Evolutionary conservation across 2,113 vertebrate species (phyloP), one percentile per base, ranked within the genome.

Genomic region (Erinaceus europaeus): DNA sequence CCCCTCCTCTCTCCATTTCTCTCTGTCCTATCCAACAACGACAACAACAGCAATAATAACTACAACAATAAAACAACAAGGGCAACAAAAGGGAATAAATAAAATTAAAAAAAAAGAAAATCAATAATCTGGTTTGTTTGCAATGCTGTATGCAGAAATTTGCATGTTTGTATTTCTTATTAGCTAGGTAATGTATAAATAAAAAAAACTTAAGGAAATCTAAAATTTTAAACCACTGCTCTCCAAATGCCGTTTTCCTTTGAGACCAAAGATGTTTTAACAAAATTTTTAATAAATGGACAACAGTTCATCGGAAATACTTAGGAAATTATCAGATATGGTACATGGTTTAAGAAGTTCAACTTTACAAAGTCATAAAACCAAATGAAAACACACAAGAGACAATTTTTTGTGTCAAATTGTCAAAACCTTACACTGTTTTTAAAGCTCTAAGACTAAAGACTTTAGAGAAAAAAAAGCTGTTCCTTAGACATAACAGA

Each of bases 381-480:
- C 23, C 42, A 67, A 83, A 67, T 20, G 29, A 86, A 92, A 90
- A 64, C 57, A 87, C 38, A 57, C n/a, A 64, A n/a, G 21, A 57
- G 42, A 44, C 36, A 52, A 73, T 46, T 86, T 67, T 61, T 68
- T 29, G 27, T 52, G 34, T 67, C 59, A 4, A 65, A 48, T 4
- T 4, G 40, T 89, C 10, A 20, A 64, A 91, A 79, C 44, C 25
- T 90, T 65, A 64, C 42, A 4, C 6, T 82, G 29, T 83, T 81
- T 32, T 88, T 55, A 46, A 86, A 72, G 69, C 44, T 67, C 29
- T 83, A 81, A 88, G 59, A 53, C 11, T 57, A 59, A 57, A 15
- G 53, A 77, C 74, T 50, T 50, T 21, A 48, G 42, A 17, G 61
- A 11, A 34, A 90, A 92, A 87, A 90, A 92, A 87, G 53, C 40